Base-by-base conservation (phyloP, 2,888 invertebrate genomes). In the Limenitis camilla region DNA sequence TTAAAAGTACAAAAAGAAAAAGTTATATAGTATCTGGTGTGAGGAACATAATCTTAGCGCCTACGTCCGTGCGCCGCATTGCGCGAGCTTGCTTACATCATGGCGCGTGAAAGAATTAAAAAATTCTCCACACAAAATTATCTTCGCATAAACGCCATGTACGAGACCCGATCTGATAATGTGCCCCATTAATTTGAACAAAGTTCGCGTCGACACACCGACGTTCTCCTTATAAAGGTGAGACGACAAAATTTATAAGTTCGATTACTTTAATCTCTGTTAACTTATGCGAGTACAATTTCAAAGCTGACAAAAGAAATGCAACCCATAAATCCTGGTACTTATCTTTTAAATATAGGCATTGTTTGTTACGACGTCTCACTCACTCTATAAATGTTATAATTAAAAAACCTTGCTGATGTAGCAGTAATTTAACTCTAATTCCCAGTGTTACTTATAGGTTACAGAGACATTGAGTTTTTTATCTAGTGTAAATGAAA, bases 231-330 rank as follows among this genome's bases (percentile, higher is more conserved):
- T 85, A 82, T 82, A 85, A 79, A 87, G 86, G 84, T 87, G 86
- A 87, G 83, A 77, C 82, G 87, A 87, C 87, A 86, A 86, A 87
- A 87, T 87, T 87, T 87, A 87, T 87, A 87, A 86, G 87, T 87
- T 87, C 87, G 87, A 87, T 87, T 87, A 87, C 83, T 87, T 86
- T 87, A 87, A 87, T 87, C 87, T 87, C 81, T 78, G 81, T 74
- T 87, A 86, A 87, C 87, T 86, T 87, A 87, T 87, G 87, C 87
- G 87, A 82, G 80, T 85, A 86, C 87, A 86, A 87, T 87, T 87
- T 85, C 85, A 83, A 83, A 85, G 83, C 87, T 87, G 87, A 87
- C 87, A 87, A 87, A 87, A 87, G 87, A 87, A 87, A 87, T 87
- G 87, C 86, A 83, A 73, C 84, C 82, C 75, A 87, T 87, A 87